Base-by-base conservation (phyloP, 2,797 vertebrate species). In the Phylloscopus collybita region DNA sequence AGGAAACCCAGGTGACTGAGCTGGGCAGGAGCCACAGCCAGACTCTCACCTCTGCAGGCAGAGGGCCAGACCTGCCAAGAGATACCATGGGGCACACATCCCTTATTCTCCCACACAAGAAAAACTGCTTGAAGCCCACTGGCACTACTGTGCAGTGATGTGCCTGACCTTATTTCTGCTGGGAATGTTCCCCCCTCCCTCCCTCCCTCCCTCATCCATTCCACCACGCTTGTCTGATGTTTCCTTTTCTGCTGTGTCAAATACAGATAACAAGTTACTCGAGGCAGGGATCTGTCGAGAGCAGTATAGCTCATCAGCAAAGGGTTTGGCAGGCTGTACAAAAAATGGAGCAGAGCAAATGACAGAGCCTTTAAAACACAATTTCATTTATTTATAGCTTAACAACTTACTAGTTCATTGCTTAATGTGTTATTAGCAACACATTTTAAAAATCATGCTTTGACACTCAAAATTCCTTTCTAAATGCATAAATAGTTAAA, bases 281-380 rank as follows among this genome's bases (percentile, higher is more conserved):
- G 70, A 93, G 96, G 96, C 96, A 92, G 73, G 51, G 88, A 95
- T 87, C 88, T 96, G 94, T 94, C 90, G 2, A 87, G 60, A 67
- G 49, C n/a, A 13, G 56, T 92, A 54, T 1, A 86, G 76, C 70
- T 95, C 95, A 96, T 67, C 60, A 64, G 67, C 9, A 20, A 73
- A 91, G 40, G 51, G 57, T 49, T 72, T 75, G 27, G 72, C 70
- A 92, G 66, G 62, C 70, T 54, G 21, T 38, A 73, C n/a, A 34
- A 86, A 92, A 95, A 95, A 70, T 5, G 60, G 90, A 93, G 65
- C 78, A 70, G 45, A 79, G 88, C 54, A 79, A 84, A 90, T 70
- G 66, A 90, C 80, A 40, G 64, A 62, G 45, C 64, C 88, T 92
- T 92, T 71, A 92, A 94, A 92, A 40, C 30, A 73, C 18, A 53